Conservation (phyloP, 1,140 invertebrate species). For the Cydia amplana region DNA sequence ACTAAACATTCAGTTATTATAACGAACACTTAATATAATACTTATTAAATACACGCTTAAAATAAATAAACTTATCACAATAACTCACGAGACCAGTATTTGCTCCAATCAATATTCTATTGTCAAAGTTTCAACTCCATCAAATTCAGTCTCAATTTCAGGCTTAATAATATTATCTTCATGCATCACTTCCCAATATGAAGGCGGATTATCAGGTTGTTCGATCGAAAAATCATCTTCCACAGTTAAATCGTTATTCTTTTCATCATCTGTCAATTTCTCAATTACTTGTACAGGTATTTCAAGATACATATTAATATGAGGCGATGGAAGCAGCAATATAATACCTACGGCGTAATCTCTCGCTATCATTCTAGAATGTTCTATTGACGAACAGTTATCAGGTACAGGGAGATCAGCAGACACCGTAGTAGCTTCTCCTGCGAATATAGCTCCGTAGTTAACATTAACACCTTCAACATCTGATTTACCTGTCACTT, state of each 20-base stretch:
- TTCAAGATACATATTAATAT: slow-evolving; percentile 26
- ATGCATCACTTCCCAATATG: slow-evolving; percentile 14
- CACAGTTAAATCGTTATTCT: neutral
- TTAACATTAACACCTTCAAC: slow-evolving; percentile 29
- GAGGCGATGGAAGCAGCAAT: slow-evolving; percentile 29
- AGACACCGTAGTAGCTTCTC: neutral
- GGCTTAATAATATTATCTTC: neutral
- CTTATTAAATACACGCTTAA: too few species aligned
- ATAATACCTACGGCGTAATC: slow-evolving; percentile 31
- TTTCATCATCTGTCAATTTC: neutral
- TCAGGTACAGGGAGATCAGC: slow-evolving; percentile 28
- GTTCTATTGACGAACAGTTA: neutral
- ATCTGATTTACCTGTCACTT: slow-evolving; percentile 17
- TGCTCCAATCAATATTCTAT: neutral
- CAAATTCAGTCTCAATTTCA: slow-evolving; percentile 5
- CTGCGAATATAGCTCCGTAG: slow-evolving; percentile 28
- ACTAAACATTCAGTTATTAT: too few species aligned
- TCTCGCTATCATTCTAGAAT: slow-evolving; percentile 34
- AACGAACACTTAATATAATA: too few species aligned
- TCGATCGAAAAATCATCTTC: neutral
- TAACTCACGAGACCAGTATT: too few species aligned
- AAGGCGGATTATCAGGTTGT: neutral
- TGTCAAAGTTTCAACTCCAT: slow-evolving; percentile 10
- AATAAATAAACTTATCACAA: too few species aligned
- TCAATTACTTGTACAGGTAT: slow-evolving; percentile 34